Percentiles rank a stretch among this genome's conserved stretches.
Conservation (phyloP, 2,113 vertebrate genomes). For the Nymphicus hollandicus region DNA sequence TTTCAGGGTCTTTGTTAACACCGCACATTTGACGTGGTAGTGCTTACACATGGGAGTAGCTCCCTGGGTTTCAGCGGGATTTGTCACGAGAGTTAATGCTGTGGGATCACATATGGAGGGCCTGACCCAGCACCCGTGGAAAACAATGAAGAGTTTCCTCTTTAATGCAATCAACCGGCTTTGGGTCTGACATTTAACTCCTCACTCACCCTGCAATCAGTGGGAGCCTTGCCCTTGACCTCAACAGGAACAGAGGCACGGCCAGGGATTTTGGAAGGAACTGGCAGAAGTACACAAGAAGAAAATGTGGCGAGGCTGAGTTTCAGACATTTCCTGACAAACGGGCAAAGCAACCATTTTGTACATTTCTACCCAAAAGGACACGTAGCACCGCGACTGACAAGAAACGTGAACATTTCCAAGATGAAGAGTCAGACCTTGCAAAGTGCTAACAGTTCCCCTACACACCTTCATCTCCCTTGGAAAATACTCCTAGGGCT, state of each 20-base stretch:
- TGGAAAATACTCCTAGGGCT: neutral
- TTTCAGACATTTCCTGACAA: neutral
- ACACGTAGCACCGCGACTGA: neutral
- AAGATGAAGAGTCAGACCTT: neutral
- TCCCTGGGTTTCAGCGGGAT: neutral
- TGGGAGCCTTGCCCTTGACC: neutral
- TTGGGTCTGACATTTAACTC: neutral
- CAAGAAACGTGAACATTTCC: neutral
- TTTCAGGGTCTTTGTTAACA: neutral
- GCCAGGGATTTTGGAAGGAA: neutral
- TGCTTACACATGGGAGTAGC: neutral
- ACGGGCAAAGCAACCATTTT: neutral
- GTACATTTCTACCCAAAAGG: neutral
- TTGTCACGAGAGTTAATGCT: neutral
- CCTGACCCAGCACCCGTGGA: neutral
- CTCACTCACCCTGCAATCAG: neutral
- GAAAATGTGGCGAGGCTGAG: fast-evolving
- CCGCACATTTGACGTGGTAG: neutral
- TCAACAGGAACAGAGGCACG: neutral
- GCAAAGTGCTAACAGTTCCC: neutral
- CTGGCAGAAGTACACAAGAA: neutral
- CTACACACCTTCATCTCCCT: neutral
- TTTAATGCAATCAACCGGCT: neutral
- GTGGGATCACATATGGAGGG: neutral
- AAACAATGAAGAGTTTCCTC: neutral